These are phyloP conservation scores for Phenganax marumi DNA, from an alignment of 92 coral and sea anemone species.

Conservation along the genomic window DNA sequence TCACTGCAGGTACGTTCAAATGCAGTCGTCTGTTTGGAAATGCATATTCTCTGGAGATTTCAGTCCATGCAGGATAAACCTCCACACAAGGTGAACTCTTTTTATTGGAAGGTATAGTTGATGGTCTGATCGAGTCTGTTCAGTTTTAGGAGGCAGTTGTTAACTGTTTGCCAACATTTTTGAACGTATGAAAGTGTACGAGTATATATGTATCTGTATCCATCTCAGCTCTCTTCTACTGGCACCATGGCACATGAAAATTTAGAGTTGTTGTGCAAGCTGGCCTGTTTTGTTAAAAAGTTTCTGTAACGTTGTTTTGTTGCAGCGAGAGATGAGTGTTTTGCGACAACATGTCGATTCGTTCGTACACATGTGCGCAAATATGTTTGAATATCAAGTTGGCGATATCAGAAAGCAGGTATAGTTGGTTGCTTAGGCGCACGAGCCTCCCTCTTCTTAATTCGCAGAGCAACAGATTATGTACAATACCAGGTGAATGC, in stretches of 20 bases:
- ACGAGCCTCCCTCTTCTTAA: too few species aligned
- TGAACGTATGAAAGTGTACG: too few species aligned
- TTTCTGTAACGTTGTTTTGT: background rate
- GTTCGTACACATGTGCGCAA: constrained; percentile 65
- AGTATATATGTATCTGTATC: too few species aligned
- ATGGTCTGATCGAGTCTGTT: background rate
- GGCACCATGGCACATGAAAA: constrained; percentile 11
- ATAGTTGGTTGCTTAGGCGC: background rate
- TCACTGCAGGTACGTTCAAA: constrained; percentile 60
- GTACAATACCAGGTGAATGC: too few species aligned
- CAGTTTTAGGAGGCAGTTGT: background rate
- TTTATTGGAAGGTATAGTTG: background rate
- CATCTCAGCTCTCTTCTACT: too few species aligned
- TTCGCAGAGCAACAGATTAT: too few species aligned
- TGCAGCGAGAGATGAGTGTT: constrained; percentile 53
- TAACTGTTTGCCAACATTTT: background rate
- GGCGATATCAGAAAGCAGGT: constrained; percentile 58
- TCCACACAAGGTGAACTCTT: constrained; percentile 69
- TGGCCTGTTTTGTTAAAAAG: background rate
- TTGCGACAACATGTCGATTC: constrained; percentile 61
- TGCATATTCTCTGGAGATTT: constrained; percentile 70
- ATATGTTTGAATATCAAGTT: constrained; percentile 59
- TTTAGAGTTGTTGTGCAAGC: constrained; percentile 3
- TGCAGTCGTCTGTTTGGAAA: constrained; percentile 68
- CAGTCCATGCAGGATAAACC: constrained; percentile 60